phyloP scores from a whole-genome alignment of 2,113 vertebrate genomes.

The Anguilla japonica region DNA sequence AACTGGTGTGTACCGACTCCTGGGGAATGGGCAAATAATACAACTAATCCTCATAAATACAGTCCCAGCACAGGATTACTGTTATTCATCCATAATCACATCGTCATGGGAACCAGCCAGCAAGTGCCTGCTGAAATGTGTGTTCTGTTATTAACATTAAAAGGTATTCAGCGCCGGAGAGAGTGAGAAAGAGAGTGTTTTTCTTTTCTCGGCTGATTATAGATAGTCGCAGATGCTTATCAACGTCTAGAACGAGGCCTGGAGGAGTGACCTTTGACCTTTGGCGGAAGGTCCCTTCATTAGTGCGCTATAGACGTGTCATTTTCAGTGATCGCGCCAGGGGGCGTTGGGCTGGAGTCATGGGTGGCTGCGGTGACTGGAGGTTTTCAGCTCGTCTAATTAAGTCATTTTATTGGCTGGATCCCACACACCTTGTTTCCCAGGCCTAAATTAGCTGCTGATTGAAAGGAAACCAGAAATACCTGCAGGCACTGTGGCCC shows the following conservation, averaged over 20 bases:
- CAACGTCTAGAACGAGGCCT: neutral
- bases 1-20: neutral
- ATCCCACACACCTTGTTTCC: too few relatives aligned
- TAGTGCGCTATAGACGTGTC: too few relatives aligned
- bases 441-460: too few relatives aligned
- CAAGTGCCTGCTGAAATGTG: neutral
- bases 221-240: neutral
- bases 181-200: neutral
- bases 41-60: constrained; percentile 11
- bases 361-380: too few relatives aligned
- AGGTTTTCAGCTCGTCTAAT: too few relatives aligned
- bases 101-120: neutral
- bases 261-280: neutral
- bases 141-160: neutral
- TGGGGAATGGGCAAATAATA: constrained; percentile 5
- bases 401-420: too few relatives aligned
- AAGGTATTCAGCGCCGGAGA: neutral
- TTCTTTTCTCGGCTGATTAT: neutral
- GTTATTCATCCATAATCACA: neutral
- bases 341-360: too few relatives aligned
- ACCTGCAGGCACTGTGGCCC: too few relatives aligned
- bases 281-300: neutral
- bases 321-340: too few relatives aligned
- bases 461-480: too few relatives aligned
- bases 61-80: neutral